Conservation (phyloP, 92 coral and sea anemone genomes). For the Metridium senile region DNA sequence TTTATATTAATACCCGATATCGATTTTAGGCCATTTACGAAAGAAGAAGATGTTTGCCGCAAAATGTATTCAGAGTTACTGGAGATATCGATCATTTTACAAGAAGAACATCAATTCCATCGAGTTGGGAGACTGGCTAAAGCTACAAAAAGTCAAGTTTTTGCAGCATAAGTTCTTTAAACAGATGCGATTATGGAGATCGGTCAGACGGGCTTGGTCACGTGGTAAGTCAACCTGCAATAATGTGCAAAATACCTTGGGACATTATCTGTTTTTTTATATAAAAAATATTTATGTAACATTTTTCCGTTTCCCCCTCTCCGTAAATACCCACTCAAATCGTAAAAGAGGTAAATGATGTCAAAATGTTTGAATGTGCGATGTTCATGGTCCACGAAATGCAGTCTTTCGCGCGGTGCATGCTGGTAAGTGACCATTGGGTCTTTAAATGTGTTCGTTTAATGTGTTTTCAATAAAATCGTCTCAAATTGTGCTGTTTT, state of each 20-base stretch:
- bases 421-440: too few species aligned
- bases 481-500: too few species aligned
- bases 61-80: conserved; percentile 78
- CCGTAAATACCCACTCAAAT: too few species aligned
- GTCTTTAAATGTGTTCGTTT: too few species aligned
- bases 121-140: conserved; percentile 70
- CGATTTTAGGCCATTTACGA: conserved; percentile 53
- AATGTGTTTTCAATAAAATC: too few species aligned
- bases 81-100: conserved; percentile 74
- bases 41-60: conserved; percentile 78
- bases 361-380: too few species aligned
- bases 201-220: conserved; percentile 68
- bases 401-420: too few species aligned
- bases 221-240: conserved; percentile 56
- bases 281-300: too few species aligned
- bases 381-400: too few species aligned
- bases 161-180: conserved; percentile 66
- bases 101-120: conserved; percentile 64
- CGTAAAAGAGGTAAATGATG: too few species aligned
- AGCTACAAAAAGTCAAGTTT: conserved; percentile 48
- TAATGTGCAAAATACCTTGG: neutral
- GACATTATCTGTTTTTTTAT: neutral
- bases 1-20: neutral
- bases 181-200: conserved; percentile 66
- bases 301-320: too few species aligned